Conservation (phyloP, 2,113 vertebrate species). For the Panthera uncia region DNA sequence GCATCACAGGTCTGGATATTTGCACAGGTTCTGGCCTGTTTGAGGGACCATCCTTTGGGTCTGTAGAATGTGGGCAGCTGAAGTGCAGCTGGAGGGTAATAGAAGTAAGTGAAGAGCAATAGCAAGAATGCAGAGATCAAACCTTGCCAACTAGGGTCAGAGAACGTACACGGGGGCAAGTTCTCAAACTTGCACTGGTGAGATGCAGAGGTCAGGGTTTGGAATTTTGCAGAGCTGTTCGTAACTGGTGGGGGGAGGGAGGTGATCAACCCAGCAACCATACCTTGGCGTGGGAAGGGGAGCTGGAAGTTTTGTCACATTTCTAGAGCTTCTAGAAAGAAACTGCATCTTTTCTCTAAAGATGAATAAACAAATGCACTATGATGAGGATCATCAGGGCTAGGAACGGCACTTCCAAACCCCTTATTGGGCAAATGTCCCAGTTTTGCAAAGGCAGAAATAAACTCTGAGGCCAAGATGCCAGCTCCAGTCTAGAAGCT, state of each 20-base stretch:
- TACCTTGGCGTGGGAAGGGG: rapidly evolving
- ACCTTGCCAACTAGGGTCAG: rapidly evolving
- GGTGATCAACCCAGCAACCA: neutral
- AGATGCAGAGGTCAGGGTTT: neutral
- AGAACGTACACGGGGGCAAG: neutral
- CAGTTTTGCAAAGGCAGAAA: neutral
- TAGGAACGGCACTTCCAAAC: neutral
- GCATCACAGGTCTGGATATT: neutral
- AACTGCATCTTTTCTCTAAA: neutral
- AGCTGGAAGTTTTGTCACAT: neutral
- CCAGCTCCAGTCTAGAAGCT: neutral
- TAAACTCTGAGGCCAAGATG: neutral
- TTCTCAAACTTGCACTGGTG: rapidly evolving
- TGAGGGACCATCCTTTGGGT: rapidly evolving
- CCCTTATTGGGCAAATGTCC: neutral
- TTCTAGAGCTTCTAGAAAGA: neutral
- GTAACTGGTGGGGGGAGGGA: rapidly evolving
- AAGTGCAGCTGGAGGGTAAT: neutral
- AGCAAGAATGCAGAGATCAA: neutral
- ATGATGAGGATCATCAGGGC: neutral
- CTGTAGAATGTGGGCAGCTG: neutral
- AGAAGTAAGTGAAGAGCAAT: neutral
- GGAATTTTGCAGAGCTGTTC: rapidly evolving
- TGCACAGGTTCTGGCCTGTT: rapidly evolving
- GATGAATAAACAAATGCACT: neutral